Conservation (phyloP, 2,888 invertebrate species). For the Rambutsinella grinnellia region DNA sequence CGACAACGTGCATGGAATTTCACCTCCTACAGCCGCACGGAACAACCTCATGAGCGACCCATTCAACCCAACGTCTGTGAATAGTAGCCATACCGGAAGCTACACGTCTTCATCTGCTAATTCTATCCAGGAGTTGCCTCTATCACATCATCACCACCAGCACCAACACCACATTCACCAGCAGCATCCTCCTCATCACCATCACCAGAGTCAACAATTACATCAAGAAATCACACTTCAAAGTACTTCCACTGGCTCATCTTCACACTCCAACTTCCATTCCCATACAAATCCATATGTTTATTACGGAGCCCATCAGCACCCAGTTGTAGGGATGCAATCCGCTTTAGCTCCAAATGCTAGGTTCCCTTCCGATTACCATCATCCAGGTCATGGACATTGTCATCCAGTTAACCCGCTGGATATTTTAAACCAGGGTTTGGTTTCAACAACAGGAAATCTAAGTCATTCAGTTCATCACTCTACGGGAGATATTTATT, state of each 20-base stretch:
- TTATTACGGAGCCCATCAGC: constrained; percentile 35
- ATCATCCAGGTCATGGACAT: constrained; percentile 41
- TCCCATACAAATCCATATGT: constrained; percentile 29
- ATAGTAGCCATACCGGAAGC: constrained; percentile 53
- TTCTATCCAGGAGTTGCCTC: constrained; percentile 39
- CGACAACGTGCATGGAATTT: constrained; percentile 56
- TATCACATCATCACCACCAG: constrained; percentile 42
- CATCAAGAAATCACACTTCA: constrained; percentile 41
- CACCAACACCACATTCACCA: constrained; percentile 51
- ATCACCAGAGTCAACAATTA: constrained; percentile 30
- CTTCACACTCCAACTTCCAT: constrained; percentile 29
- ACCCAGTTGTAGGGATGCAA: constrained; percentile 24
- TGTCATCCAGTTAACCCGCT: constrained; percentile 43
- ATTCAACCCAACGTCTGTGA: constrained; percentile 48
- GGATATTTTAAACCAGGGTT: constrained; percentile 25
- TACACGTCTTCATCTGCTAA: constrained; percentile 48
- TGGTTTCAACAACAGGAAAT: constrained; percentile 36
- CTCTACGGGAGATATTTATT: constrained; percentile 11
- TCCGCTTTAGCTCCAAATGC: constrained; percentile 24
- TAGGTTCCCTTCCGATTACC: constrained; percentile 37
- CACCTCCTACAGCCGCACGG: constrained; percentile 50
- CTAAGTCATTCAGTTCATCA: constrained; percentile 38
- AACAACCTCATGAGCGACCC: constrained; percentile 54
- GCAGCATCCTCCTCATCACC: constrained; percentile 40
- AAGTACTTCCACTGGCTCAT: constrained; percentile 11